Conservation (phyloP, 1,140 invertebrate species). For the Bombus vancouverensis region DNA sequence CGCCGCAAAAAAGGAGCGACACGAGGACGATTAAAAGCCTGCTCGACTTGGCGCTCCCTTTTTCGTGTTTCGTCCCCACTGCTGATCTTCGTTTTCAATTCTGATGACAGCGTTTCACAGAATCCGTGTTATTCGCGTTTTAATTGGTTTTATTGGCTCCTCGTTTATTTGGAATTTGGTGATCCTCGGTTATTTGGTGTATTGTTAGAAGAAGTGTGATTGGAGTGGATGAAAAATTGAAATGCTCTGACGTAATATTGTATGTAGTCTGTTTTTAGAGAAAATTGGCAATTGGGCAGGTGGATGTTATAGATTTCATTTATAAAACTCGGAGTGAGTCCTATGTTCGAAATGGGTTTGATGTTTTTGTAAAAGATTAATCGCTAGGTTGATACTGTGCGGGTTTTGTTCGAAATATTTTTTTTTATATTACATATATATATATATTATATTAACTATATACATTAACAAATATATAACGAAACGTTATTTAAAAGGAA, state of each 20-base stretch:
- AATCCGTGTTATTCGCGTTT: not conserved
- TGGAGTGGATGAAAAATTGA: not conserved
- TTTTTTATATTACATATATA: too few relatives aligned
- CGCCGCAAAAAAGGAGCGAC: slow-evolving; percentile 58
- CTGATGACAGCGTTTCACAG: not conserved
- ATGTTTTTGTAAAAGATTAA: too few relatives aligned
- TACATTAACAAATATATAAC: too few relatives aligned
- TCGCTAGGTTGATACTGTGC: too few relatives aligned
- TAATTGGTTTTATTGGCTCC: not conserved
- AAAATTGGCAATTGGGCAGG: not conserved
- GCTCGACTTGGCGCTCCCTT: slow-evolving; percentile 30
- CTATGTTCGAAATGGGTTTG: too few relatives aligned
- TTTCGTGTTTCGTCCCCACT: not conserved
- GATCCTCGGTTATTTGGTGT: not conserved
- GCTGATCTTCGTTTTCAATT: not conserved
- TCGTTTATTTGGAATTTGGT: not conserved
- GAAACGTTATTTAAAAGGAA: too few relatives aligned
- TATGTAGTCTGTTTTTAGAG: not conserved
- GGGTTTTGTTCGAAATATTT: too few relatives aligned
- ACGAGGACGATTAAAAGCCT: slow-evolving; percentile 63
- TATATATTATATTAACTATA: too few relatives aligned
- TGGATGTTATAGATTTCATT: not conserved
- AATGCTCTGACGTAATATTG: too few relatives aligned
- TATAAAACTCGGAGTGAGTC: too few relatives aligned
- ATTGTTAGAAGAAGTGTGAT: not conserved